phyloP scores from a whole-genome alignment of 2,888 invertebrate genomes.

The Mesoligia furuncula region DNA sequence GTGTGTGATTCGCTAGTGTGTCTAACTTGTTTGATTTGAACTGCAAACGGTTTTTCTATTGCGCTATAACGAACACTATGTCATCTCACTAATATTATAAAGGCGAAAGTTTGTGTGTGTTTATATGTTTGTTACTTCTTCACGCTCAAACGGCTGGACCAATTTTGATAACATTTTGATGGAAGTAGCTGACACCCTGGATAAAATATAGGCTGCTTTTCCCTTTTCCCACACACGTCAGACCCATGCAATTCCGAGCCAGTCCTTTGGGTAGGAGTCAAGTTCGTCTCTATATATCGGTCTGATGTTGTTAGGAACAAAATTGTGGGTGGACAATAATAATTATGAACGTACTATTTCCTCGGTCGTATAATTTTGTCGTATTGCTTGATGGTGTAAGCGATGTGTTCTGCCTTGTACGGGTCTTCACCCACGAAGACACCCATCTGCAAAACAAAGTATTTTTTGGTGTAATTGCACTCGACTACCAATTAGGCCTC shows the following conservation, averaged over 20 bases:
- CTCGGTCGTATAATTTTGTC: conserved; percentile 78
- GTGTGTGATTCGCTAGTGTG: no score
- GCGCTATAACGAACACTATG: no score
- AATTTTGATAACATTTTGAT: no score
- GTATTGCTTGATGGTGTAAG: conserved; percentile 84
- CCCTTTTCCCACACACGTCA: neutral
- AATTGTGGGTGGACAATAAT: neutral
- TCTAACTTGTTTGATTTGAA: no score
- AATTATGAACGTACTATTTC: conserved; percentile 73
- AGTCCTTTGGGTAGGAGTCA: neutral
- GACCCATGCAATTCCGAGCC: neutral
- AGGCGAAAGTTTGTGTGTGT: no score
- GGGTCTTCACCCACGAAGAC: conserved; percentile 86
- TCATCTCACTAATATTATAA: no score
- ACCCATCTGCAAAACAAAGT: conserved; percentile 74
- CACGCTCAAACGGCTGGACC: no score
- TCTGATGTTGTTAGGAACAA: neutral
- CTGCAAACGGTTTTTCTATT: no score
- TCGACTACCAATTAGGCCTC: neutral
- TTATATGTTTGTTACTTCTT: no score
- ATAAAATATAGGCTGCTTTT: no score
- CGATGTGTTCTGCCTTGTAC: conserved; percentile 79
- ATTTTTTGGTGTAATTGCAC: neutral
- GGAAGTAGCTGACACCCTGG: no score
- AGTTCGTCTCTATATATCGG: neutral